These are phyloP conservation scores for Lottia gigantea DNA, from an alignment of 2,888 invertebrate genomes.

Conservation along the genomic window DNA sequence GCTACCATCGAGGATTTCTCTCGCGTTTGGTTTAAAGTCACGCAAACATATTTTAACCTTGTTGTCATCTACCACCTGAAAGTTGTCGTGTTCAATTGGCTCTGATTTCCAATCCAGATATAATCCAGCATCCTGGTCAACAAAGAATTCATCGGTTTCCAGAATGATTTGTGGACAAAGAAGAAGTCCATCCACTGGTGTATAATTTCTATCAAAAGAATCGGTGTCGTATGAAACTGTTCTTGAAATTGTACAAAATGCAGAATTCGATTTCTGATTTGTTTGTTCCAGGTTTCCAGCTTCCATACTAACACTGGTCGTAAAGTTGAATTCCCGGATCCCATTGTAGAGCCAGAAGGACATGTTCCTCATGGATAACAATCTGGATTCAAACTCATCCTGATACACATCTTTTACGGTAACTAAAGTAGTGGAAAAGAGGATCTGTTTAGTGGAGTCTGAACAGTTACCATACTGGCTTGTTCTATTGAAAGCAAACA, in stretches of 20 bases:
- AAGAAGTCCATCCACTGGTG: slow-evolving; percentile 23
- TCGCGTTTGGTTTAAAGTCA: slow-evolving; percentile 17
- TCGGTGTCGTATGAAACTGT: background rate
- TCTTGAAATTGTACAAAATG: background rate
- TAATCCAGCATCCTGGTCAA: background rate
- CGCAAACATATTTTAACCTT: slow-evolving; percentile 18
- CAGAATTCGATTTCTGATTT: background rate
- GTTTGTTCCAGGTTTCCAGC: background rate
- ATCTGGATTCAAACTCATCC: slow-evolving; percentile 14
- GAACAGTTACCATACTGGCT: slow-evolving; percentile 24
- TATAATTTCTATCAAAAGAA: slow-evolving; percentile 13
- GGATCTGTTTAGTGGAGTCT: slow-evolving; percentile 18
- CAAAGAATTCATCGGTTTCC: slow-evolving; percentile 16
- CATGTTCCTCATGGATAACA: slow-evolving; percentile 17
- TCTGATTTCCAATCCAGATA: background rate
- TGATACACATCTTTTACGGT: slow-evolving; percentile 17
- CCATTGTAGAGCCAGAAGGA: slow-evolving; percentile 17
- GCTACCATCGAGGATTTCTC: background rate
- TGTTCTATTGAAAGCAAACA: slow-evolving; percentile 32
- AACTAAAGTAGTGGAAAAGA: slow-evolving; percentile 23
- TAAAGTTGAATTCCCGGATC: slow-evolving; percentile 19
- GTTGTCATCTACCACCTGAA: background rate
- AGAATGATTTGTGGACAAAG: slow-evolving; percentile 25
- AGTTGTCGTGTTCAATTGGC: background rate
- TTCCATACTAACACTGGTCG: slow-evolving; percentile 8